phyloP scores from a whole-genome alignment of 2,797 vertebrate species.

The Nyctalus aviator region DNA sequence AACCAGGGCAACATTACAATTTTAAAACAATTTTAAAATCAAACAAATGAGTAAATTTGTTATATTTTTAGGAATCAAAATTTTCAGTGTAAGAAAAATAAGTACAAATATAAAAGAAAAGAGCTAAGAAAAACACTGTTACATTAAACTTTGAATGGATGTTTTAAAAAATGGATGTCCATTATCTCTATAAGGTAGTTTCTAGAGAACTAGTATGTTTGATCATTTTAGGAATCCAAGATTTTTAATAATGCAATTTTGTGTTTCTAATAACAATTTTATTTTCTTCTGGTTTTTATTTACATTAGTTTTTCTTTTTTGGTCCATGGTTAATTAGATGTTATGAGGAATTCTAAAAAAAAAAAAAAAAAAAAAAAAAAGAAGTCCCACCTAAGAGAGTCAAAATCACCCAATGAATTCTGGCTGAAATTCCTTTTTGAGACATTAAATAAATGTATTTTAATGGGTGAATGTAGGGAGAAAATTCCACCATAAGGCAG shows the following conservation, averaged over 20 bases:
- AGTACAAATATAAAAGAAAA: constrained; percentile 10
- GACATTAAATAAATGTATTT: neutral
- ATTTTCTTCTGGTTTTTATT: constrained; percentile 57
- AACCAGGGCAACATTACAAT: neutral
- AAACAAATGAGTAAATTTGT: constrained; percentile 26
- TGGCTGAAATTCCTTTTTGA: constrained; percentile 19
- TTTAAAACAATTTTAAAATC: constrained; percentile 26
- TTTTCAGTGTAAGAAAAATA: constrained; percentile 50
- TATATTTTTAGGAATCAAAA: constrained; percentile 35
- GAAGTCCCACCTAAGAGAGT: neutral
- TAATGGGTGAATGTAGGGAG: neutral
- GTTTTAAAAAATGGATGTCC: neutral
- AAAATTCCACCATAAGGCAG: neutral
- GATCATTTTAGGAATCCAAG: constrained; percentile 32
- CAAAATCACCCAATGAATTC: constrained; percentile 4
- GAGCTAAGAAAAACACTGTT: constrained; percentile 24
- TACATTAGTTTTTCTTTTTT: constrained; percentile 23
- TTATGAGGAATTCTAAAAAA: neutral
- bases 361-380: neutral
- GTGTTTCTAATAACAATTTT: neutral
- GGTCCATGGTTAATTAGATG: constrained; percentile 18
- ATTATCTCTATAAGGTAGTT: constrained; percentile 14
- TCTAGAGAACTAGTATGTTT: constrained; percentile 24
- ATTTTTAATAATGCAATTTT: constrained; percentile 22
- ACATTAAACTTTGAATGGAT: neutral